phyloP scores from a whole-genome alignment of 2,888 invertebrate species.

The Drosophila nigricruria region DNA sequence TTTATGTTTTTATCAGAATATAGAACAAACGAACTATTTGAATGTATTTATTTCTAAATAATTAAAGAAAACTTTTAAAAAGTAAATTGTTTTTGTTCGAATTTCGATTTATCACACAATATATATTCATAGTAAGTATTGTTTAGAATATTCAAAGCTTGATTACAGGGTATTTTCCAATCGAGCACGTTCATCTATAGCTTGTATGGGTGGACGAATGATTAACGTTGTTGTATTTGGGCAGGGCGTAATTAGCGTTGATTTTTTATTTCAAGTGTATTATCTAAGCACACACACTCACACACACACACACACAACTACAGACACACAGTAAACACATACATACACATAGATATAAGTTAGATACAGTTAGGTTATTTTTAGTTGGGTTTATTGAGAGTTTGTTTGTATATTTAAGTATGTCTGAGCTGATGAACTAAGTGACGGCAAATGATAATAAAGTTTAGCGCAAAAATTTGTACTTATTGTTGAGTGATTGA shows the following conservation, averaged over 20 bases:
- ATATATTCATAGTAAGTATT: no score
- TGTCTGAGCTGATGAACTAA: conserved; percentile 30
- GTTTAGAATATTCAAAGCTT: background rate
- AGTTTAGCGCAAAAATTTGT: conserved; percentile 51
- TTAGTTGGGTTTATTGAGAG: conserved; percentile 11
- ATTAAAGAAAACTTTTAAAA: no score
- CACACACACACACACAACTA: conserved; percentile 26
- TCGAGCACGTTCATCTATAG: background rate
- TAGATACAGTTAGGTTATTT: conserved; percentile 13
- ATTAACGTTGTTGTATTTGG: conserved; percentile 23
- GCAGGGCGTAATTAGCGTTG: conserved; percentile 27
- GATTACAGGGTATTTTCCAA: conserved; percentile 3
- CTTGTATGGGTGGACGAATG: conserved; percentile 34
- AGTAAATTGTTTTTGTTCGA: no score
- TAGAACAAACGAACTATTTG: no score
- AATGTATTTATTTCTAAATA: no score
- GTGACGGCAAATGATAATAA: conserved; percentile 56
- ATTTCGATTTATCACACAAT: no score
- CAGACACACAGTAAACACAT: conserved; percentile 13
- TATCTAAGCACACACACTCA: conserved; percentile 17
- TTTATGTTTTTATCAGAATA: background rate
- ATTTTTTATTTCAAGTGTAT: conserved; percentile 12
- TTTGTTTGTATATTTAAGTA: conserved; percentile 23
- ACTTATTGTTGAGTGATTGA: conserved; percentile 62
- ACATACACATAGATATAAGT: conserved; percentile 24